Conservation (phyloP, 53 echinoderm and acorn worm species). For the Crossaster papposus region DNA sequence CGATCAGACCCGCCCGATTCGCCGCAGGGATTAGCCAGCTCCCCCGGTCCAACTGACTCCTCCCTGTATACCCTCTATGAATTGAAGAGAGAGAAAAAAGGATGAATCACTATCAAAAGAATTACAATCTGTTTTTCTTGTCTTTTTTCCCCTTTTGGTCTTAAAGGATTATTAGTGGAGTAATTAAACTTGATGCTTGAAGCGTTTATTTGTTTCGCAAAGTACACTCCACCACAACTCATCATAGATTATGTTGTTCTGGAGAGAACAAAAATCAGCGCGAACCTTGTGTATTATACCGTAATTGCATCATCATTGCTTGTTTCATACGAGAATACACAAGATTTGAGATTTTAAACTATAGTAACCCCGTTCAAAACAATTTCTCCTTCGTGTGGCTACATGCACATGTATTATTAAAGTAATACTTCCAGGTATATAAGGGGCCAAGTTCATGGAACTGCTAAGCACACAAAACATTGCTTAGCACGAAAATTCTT, state of each 20-base stretch:
- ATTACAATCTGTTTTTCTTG: slow-evolving; percentile 45
- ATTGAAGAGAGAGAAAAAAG: slow-evolving; percentile 28
- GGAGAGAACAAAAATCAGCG: background rate
- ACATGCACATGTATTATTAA: too few relatives aligned
- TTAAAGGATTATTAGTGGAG: slow-evolving; percentile 29
- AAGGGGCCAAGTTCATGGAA: too few relatives aligned
- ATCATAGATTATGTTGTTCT: background rate
- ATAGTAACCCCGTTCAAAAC: background rate
- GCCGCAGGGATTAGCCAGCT: slow-evolving; percentile 47
- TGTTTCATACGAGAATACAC: background rate
- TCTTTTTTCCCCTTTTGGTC: slow-evolving; percentile 5
- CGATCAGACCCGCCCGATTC: slow-evolving; percentile 28
- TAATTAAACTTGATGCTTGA: slow-evolving; percentile 32
- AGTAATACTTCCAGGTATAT: too few relatives aligned
- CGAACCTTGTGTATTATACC: background rate
- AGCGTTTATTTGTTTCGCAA: slow-evolving; percentile 44
- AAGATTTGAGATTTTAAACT: background rate
- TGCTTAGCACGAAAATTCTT: too few relatives aligned
- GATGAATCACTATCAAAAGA: slow-evolving; percentile 36
- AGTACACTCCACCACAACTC: slow-evolving; percentile 5
- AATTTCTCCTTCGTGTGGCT: background rate
- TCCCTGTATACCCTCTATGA: slow-evolving; percentile 34
- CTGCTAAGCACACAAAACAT: too few relatives aligned
- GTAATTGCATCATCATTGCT: background rate
- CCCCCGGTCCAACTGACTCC: slow-evolving; percentile 23